Base-by-base conservation (phyloP, 2,888 invertebrate species). In the Cancer borealis region DNA sequence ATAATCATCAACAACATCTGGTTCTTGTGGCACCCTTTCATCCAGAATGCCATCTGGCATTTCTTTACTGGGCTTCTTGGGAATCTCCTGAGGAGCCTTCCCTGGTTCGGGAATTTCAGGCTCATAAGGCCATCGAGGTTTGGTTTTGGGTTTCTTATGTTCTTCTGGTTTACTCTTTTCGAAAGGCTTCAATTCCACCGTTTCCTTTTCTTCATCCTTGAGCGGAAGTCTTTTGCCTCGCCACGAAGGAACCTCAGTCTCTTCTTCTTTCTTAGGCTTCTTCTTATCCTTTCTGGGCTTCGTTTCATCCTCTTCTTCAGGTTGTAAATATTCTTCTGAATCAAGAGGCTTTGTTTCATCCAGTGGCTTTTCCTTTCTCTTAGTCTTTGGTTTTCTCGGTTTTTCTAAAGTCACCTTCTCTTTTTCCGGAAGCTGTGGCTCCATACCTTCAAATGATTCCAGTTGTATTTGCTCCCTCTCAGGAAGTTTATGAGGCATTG, bases 171-270 rank as follows among this genome's bases (percentile, higher is more conserved):
- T 54, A 10, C 49, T 79, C 87, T 91, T 94, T 45, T 91, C 91
- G 79, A 95, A 95, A n/a, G 95, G 93, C 73, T 95, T 95, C 14
- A 95, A 49, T 26, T 45, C 47, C 21, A 95, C 93, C 26, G 60
- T 92, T 73, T 94, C 94, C 66, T 94, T 94, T 26, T 92, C 92
- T 17, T 92, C 92, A 45, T 94, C 90, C 30, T 88, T 66, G 3
- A 90, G 92, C 30, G 92, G 88, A 14, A 92, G 49, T 30, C 92
- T 47, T 49, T 49, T 94, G 8, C 66, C 79, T 73, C 92, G 45
- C 90, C 92, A 92, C 14, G 94, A 88, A 30, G 89, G 88, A 14
- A 79, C 92, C 47, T 93, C 93, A 66, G 91, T 21, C 3, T 91
- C 73, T 26, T 93, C 90, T 54, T 79, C 39, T 54, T 91, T 45